Percentiles rank a stretch among this genome's conserved stretches.
These are phyloP conservation scores for Lichenostomus cassidix DNA, from an alignment of 2,113 vertebrate genomes.

Conservation along the genomic window DNA sequence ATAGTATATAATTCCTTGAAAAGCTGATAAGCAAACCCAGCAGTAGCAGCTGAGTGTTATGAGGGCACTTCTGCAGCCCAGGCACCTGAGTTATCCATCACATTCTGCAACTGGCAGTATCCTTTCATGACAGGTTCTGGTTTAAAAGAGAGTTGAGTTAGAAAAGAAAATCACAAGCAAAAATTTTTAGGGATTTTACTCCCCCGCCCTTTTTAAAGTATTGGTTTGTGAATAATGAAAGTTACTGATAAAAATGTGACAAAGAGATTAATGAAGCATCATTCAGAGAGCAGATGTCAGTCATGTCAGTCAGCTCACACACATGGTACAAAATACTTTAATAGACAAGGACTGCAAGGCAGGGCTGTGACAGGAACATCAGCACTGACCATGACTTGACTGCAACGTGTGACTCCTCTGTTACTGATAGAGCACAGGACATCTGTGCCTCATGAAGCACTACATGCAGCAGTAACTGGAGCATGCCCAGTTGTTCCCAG, in stretches of 20 bases:
- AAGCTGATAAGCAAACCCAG: background rate
- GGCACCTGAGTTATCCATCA: background rate
- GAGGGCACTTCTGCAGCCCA: background rate
- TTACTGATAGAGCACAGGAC: accelerated
- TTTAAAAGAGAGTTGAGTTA: background rate
- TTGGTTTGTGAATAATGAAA: background rate
- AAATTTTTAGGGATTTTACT: background rate
- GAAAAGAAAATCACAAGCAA: background rate
- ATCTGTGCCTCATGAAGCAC: background rate
- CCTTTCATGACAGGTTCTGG: background rate
- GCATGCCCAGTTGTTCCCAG: background rate
- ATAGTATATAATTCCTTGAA: background rate
- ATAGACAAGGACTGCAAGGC: background rate
- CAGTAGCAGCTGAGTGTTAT: background rate
- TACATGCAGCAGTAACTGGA: background rate
- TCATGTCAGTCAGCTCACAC: background rate
- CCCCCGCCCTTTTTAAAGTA: background rate
- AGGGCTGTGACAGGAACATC: background rate
- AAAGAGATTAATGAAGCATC: background rate
- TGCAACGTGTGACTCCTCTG: accelerated
- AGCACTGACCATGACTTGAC: background rate
- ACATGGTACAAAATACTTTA: accelerated
- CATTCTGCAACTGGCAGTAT: background rate
- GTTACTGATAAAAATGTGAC: background rate
- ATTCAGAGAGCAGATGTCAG: background rate